Percentiles rank a stretch among this genome's conserved stretches.
Evolutionary conservation across 2,888 invertebrate species (phyloP).

Genomic region (Omphaloscelis lunosa): DNA sequence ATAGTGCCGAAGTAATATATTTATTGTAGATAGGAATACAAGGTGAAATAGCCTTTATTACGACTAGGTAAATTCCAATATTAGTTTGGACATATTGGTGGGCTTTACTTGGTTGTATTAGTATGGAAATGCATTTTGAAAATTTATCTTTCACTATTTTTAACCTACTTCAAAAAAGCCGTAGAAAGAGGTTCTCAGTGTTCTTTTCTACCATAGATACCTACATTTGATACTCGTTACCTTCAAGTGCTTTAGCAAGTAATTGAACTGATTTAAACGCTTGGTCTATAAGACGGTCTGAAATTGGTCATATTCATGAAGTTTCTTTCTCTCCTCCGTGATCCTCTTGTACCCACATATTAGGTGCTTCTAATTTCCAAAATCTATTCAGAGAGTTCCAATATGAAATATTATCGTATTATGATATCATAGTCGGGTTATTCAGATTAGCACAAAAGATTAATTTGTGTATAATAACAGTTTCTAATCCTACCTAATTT

Average conservation of each 20-base stretch:
- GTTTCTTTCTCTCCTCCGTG: neutral
- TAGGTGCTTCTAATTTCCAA: neutral
- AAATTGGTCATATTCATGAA: neutral
- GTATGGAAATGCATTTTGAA: conserved; percentile 46
- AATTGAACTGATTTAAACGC: neutral
- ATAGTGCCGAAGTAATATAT: conserved; percentile 44
- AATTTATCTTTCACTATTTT: neutral
- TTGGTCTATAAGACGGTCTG: neutral
- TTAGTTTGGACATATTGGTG: conserved; percentile 16
- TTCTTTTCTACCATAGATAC: neutral
- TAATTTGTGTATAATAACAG: neutral
- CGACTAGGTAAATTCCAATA: conserved; percentile 44
- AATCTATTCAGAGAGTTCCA: neutral
- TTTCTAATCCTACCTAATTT: neutral
- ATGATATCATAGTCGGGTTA: neutral
- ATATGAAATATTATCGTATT: neutral
- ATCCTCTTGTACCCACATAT: too few species aligned
- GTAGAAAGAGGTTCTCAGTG: neutral
- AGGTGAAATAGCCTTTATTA: conserved; percentile 41
- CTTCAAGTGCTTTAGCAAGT: neutral
- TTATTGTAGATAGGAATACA: conserved; percentile 25
- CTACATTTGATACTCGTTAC: neutral
- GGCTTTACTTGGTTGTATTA: conserved; percentile 27
- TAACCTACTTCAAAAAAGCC: neutral
- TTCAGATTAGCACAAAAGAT: neutral